These are phyloP conservation scores for Butorides virescens DNA, from an alignment of 2,113 vertebrate species.

Conservation along the genomic window DNA sequence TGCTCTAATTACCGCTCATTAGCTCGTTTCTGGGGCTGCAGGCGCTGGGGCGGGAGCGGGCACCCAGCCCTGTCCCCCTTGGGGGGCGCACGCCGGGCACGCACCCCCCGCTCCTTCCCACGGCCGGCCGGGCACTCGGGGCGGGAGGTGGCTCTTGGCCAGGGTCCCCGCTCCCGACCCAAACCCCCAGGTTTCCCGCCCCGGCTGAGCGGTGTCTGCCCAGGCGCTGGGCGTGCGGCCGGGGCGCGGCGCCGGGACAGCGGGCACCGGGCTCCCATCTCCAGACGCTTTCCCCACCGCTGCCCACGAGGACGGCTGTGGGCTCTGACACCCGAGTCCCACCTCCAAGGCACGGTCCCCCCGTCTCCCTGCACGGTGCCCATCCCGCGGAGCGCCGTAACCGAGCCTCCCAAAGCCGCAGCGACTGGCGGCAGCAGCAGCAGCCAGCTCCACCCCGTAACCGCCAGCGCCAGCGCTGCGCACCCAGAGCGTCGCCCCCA, in stretches of 20 bases:
- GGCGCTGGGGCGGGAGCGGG: neutral
- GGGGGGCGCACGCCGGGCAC: accelerated
- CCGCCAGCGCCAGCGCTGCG: neutral
- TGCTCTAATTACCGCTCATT: neutral
- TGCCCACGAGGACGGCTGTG: accelerated
- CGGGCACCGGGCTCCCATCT: accelerated
- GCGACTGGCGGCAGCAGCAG: neutral
- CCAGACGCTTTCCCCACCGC: neutral
- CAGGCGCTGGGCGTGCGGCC: neutral
- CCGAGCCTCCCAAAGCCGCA: neutral
- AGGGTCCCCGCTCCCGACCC: neutral
- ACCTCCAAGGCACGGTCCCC: too few species aligned
- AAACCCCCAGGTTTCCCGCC: neutral
- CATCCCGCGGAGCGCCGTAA: neutral
- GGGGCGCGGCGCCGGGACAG: neutral
- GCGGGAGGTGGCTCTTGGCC: neutral
- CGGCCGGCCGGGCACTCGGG: neutral
- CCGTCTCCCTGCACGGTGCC: neutral
- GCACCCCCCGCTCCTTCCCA: accelerated
- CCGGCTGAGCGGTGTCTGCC: neutral
- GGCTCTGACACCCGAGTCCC: neutral
- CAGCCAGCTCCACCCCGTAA: neutral
- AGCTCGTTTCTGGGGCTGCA: neutral
- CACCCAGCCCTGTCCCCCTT: accelerated
- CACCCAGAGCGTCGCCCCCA: neutral